Base-by-base conservation (phyloP, 1,140 invertebrate species). In the Bombus turneri region DNA sequence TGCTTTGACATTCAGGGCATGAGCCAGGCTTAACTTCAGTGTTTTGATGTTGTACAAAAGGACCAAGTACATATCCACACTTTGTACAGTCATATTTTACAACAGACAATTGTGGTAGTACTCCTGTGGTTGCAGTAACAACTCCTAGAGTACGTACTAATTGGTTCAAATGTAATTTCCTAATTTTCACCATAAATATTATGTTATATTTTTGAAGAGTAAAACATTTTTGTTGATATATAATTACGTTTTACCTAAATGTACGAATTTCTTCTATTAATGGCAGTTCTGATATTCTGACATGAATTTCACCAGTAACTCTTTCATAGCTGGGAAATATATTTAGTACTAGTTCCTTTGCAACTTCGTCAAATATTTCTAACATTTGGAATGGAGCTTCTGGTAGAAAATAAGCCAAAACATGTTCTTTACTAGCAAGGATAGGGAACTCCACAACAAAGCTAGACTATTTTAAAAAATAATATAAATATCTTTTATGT, bases 31-130 rank as follows among this genome's bases (percentile, higher is more conserved):
- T 98, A 0, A 99, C 97, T 96, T 99, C 99, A 25, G 97, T 95
- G 92, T 98, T 98, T 94, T 99, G 98, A 0, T 97, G 97, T 95
- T 99, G 99, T 41, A 98, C 97, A 95, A 99, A 99, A 0, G 99
- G 99, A 10, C 99, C 99, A 72, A 99, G 95, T 47, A 99, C 96
- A 93, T 98, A 99, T 59, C 97, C 97, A 95, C 99, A 99, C 93
- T 99, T 98, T 86, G 98, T 97, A 96, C 99, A 99, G 94, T 99
- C 99, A 94, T 99, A 99, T 94, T 99, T 99, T 39, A 99, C 97
- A 25, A 99, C 96, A 12, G 98, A 98, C 13, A 99, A 95, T 94
- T 99, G 99, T 0, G 99, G 99, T 39, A 99, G 94, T 28, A 99
- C 98, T 25, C 98, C 98, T 1, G 99, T 99, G 6, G 98, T 98